Evolutionary conservation across 2,113 vertebrate species (phyloP).

Genomic region (Peromyscus maniculatus): DNA sequence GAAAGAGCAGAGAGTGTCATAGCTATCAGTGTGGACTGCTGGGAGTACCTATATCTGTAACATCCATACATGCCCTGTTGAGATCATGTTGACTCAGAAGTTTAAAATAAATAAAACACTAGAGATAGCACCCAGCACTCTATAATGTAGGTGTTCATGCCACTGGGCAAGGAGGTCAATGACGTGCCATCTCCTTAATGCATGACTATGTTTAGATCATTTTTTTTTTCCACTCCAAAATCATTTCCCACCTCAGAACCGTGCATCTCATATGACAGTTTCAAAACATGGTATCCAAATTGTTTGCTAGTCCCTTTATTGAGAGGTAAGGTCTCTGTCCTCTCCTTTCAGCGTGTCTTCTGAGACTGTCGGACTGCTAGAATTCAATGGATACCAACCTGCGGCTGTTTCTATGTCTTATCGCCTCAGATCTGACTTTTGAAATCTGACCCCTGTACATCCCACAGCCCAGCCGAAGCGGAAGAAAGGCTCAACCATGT

Average conservation of each 20-base stretch:
- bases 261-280: neutral
- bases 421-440: neutral
- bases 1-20: neutral
- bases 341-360: neutral
- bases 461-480: neutral
- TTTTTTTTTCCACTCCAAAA: neutral
- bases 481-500: neutral
- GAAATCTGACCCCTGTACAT: neutral
- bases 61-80: neutral
- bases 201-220: neutral
- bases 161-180: neutral
- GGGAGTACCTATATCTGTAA: neutral
- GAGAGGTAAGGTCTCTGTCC: neutral
- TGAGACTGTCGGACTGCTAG: neutral
- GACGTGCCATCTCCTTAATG: neutral
- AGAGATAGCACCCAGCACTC: neutral
- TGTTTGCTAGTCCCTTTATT: neutral
- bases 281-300: neutral
- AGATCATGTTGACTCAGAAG: neutral
- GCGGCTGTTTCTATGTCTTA: neutral
- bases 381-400: neutral
- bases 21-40: neutral
- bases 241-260: neutral
- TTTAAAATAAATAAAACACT: constrained; percentile 25
- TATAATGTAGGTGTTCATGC: neutral